These are phyloP conservation scores for Idaea biselata DNA, from an alignment of 2,888 invertebrate species.

Conservation along the genomic window DNA sequence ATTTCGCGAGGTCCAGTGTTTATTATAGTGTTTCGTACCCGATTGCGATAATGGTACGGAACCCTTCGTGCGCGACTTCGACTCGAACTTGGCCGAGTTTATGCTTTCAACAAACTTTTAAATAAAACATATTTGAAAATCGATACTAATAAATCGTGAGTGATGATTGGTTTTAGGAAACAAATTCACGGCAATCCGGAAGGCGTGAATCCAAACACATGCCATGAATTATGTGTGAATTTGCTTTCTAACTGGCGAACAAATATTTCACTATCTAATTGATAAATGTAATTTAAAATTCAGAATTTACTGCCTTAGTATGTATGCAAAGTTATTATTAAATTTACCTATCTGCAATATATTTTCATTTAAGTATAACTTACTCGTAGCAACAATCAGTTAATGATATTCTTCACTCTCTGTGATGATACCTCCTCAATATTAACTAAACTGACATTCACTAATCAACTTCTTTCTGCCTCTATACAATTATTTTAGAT, in stretches of 20 bases:
- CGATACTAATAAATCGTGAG: slow-evolving; percentile 6
- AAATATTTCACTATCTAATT: slow-evolving; percentile 1
- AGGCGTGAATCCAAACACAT: neutral
- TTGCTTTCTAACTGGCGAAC: neutral
- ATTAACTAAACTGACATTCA: too few species aligned
- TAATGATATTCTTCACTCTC: neutral
- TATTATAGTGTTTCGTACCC: too few species aligned
- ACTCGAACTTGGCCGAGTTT: too few species aligned
- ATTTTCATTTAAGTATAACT: neutral
- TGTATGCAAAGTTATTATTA: neutral
- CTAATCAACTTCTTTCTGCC: too few species aligned
- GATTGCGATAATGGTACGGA: too few species aligned
- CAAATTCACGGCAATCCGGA: neutral
- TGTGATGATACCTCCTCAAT: too few species aligned
- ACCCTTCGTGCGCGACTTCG: too few species aligned
- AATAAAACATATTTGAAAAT: neutral
- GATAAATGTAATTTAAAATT: neutral
- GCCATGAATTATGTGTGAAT: neutral
- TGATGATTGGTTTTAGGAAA: slow-evolving; percentile 3
- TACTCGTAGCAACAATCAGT: neutral
- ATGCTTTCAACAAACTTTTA: neutral
- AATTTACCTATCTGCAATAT: neutral
- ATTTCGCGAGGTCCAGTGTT: too few species aligned
- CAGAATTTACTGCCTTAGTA: neutral
- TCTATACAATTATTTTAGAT: too few species aligned